Evolutionary conservation across 2,888 invertebrate genomes (phyloP), one percentile per base, ranked within the genome.

Genomic region (Lepidochrysops patricia): DNA sequence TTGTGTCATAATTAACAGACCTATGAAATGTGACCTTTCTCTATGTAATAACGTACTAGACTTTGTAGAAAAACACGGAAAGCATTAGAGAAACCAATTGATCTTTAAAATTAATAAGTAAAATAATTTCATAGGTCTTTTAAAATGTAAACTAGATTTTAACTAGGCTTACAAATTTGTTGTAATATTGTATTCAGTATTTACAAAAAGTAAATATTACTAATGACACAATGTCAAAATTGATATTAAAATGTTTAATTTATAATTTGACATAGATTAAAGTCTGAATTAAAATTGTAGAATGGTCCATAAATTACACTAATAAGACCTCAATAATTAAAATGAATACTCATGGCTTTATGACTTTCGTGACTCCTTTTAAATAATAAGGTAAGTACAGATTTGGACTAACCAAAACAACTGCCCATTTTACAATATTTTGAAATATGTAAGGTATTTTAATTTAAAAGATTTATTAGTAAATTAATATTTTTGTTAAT

Each of bases 1-100:
- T 60, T 58, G 23, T 57, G 57, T 60, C 52, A 52, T 27, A 13
- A 13, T 27, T 15, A 15, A n/a, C 29, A 15, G 48, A 15, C 50
- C 25, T 50, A 50, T 15, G 52, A 52, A 52, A 26, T 52, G 27
- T 12, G 27, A 2, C 52, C 67, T 5, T 12, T 27, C 29, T 19
- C 43, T 23, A 19, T 43, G 19, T n/a, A 43, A 43, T 9, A 43
- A 43, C n/a, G n/a, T n/a, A 43, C 23, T 9, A 43, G 23, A 19
- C 19, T 43, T 7, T 3, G 19, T 19, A 19, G 12, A 43, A 19
- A 23, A 19, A 12, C 6, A 43, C 19, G n/a, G n/a, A n/a, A n/a
- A n/a, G n/a, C n/a, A n/a, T n/a, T n/a, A 9, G 19, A 43, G 9
- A 43, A 9, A 23, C 2, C 15, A 43, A 34, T 34, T 34, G 4